Percentiles rank a stretch among this genome's conserved stretches.
Evolutionary conservation across 2,888 invertebrate genomes (phyloP).

Genomic region (Malthinus seriepunctatus): DNA sequence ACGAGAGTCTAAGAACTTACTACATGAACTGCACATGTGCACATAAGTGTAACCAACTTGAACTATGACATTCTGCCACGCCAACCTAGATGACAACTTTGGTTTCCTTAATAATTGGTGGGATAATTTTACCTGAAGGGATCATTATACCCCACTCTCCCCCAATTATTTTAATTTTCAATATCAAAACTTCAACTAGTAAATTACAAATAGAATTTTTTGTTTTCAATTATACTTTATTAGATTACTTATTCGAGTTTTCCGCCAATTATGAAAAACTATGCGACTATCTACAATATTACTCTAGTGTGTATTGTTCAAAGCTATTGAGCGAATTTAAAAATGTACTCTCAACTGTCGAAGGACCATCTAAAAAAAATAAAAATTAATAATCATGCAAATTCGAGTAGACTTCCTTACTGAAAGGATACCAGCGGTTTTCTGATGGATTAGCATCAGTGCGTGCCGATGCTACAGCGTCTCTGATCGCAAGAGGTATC

Average conservation of each 20-base stretch:
- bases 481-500: constrained; percentile 48
- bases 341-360: neutral
- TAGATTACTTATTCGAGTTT: too few relatives aligned
- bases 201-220: neutral
- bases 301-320: constrained; percentile 29
- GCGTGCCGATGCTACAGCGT: constrained; percentile 41
- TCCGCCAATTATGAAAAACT: neutral
- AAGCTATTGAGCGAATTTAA: neutral
- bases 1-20: too few relatives aligned
- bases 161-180: too few relatives aligned
- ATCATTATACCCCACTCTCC: too few relatives aligned
- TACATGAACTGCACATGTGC: too few relatives aligned
- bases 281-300: neutral
- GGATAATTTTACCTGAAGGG: too few relatives aligned
- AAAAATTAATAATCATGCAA: neutral
- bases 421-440: constrained; percentile 38
- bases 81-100: too few relatives aligned
- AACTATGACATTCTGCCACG: too few relatives aligned
- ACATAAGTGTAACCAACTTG: too few relatives aligned
- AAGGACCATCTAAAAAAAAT: neutral
- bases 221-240: too few relatives aligned
- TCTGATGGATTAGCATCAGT: constrained; percentile 34
- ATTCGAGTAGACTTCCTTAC: constrained; percentile 30
- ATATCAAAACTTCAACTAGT: constrained; percentile 26
- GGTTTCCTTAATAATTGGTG: too few relatives aligned